These are phyloP conservation scores for Tenebrio molitor DNA, from an alignment of 1,140 invertebrate species.

Conservation along the genomic window DNA sequence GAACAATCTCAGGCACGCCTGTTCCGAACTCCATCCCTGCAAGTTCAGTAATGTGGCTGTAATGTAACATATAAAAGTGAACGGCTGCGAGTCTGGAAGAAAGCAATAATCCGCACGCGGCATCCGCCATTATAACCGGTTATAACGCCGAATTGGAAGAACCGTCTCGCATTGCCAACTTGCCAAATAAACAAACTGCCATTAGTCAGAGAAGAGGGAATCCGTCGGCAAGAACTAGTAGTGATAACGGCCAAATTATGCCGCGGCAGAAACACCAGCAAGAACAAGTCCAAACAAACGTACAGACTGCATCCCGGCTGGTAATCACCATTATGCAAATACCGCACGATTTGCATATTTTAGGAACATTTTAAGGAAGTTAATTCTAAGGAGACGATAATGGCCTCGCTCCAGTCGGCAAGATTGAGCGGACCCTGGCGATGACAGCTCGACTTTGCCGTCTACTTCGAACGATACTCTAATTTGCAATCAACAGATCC, in stretches of 20 bases:
- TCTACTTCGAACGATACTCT: constrained; percentile 10
- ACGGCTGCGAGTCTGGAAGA: constrained; percentile 47
- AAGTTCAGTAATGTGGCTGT: constrained; percentile 49
- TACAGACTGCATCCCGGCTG: constrained; percentile 52
- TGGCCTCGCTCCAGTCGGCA: constrained; percentile 23
- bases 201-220: constrained; percentile 53
- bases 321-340: constrained; percentile 61
- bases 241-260: constrained; percentile 59
- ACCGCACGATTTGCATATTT: constrained; percentile 60
- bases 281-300: constrained; percentile 57
- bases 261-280: constrained; percentile 51
- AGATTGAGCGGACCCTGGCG: constrained; percentile 51
- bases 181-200: constrained; percentile 57
- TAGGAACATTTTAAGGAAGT: constrained; percentile 58
- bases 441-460: constrained; percentile 39
- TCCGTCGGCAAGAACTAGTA: constrained; percentile 46
- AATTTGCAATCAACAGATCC: constrained; percentile 27
- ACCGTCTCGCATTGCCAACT: constrained; percentile 34
- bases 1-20: not conserved
- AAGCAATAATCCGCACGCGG: constrained; percentile 52
- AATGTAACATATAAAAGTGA: constrained; percentile 52
- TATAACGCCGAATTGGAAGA: constrained; percentile 43
- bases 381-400: constrained; percentile 55
- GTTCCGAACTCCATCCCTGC: constrained; percentile 8
- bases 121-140: constrained; percentile 47